These are phyloP conservation scores for Forpus xanthops DNA, from an alignment of 2,797 vertebrate genomes.

Conservation along the genomic window DNA sequence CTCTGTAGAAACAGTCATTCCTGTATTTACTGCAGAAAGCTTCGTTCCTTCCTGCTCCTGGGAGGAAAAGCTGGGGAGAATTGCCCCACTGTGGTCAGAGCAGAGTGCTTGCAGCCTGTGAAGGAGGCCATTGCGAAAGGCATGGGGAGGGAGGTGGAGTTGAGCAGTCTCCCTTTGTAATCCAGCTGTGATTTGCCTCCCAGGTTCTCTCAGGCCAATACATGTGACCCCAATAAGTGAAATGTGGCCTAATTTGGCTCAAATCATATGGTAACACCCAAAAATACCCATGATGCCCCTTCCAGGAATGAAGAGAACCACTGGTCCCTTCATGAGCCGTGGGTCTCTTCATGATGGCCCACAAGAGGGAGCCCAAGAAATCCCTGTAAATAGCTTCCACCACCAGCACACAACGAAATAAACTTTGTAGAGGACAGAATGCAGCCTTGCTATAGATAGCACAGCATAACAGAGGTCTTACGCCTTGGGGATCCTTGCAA, in stretches of 20 bases:
- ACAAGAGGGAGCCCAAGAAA: conserved; percentile 54
- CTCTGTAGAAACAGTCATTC: background rate
- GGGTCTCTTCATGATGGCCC: background rate
- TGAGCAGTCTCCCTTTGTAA: background rate
- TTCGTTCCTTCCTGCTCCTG: background rate
- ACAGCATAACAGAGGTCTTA: background rate
- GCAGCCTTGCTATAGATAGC: background rate
- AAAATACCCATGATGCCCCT: accelerated
- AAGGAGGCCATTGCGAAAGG: background rate
- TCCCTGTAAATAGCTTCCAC: background rate
- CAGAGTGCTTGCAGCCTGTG: background rate
- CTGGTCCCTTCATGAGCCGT: background rate
- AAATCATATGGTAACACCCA: background rate
- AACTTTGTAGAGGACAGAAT: background rate
- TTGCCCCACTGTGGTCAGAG: background rate
- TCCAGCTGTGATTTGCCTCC: background rate
- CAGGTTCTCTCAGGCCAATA: background rate
- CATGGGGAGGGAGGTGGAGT: background rate
- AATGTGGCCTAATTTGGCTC: background rate
- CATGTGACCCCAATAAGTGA: background rate
- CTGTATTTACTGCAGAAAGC: background rate
- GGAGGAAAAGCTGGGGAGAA: background rate
- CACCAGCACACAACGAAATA: accelerated
- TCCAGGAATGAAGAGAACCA: background rate
- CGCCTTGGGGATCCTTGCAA: background rate